phyloP scores from a whole-genome alignment of 2,113 vertebrate genomes.

The Holacanthus passer region DNA sequence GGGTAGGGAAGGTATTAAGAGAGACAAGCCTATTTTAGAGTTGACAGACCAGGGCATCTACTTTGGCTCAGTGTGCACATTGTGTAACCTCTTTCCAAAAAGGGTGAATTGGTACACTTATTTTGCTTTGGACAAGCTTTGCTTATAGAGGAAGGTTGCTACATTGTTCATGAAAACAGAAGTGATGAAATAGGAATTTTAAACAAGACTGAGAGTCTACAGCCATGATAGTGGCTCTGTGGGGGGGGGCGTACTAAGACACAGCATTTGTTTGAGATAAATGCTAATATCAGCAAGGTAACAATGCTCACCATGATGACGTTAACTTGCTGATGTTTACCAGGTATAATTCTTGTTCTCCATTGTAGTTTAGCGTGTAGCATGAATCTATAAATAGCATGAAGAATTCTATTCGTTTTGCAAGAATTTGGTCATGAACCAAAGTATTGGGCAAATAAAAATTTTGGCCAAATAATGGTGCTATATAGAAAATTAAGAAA shows the following conservation, averaged over 20 bases:
- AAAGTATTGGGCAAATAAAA: too few species aligned
- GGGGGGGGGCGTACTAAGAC: not conserved
- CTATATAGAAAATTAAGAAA: too few species aligned
- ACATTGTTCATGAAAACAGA: slow-evolving; percentile 17
- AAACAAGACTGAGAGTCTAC: not conserved
- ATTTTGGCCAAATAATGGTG: too few species aligned
- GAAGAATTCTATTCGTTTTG: too few species aligned
- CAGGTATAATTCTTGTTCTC: not conserved
- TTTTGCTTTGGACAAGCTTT: slow-evolving; percentile 23
- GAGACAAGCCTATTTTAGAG: slow-evolving; percentile 72
- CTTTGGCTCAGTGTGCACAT: slow-evolving; percentile 46
- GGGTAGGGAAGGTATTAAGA: slow-evolving; percentile 57
- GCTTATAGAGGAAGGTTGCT: slow-evolving; percentile 11
- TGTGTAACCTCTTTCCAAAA: slow-evolving; percentile 35
- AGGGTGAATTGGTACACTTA: slow-evolving; percentile 11
- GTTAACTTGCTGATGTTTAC: not conserved
- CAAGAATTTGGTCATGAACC: too few species aligned
- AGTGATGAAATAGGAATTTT: not conserved
- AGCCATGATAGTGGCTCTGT: not conserved
- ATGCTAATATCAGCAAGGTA: not conserved
- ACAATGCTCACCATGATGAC: not conserved
- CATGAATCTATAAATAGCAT: not conserved
- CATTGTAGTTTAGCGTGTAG: not conserved
- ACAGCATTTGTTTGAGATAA: not conserved
- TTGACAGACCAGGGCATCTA: slow-evolving; percentile 66